Base-by-base conservation (phyloP, 1,140 invertebrate genomes). In the Sitophilus oryzae region DNA sequence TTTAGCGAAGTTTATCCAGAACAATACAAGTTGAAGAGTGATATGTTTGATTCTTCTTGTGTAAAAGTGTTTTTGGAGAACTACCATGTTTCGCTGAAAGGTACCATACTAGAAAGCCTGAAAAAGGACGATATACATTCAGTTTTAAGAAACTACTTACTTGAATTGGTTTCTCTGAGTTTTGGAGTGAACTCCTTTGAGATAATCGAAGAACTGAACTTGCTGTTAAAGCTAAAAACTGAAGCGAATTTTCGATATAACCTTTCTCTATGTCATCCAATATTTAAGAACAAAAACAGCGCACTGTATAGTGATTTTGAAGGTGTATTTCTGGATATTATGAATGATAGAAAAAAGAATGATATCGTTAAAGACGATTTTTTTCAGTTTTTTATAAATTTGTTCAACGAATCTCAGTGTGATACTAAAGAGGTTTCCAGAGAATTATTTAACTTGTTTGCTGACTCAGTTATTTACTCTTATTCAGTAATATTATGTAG, bases 21-120 rank as follows among this genome's bases (percentile, higher is more conserved):
- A n/a, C 22, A 56, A 22, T 37, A 38, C 14, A 42, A 25, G 10
- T 5, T 36, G 16, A 45, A 48, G 14, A 11, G 20, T 22, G 23
- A 18, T 15, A 40, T 56, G 23, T 41, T 59, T 50, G 58, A 60
- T 18, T 52, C 55, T 5, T 50, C 59, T 52, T 61, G 57, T 44
- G 60, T 65, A 23, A 9, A 56, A 10, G 61, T 59, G 9, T 58
- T 59, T 22, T 3, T 59, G 9, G 1, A 52, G n/a, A 52, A 41
- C 19, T 55, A 38, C n/a, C 34, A 49, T 16, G 25, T 21, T 9
- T 43, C 23, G 47, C 18, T 56, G 4, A 48, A 42, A 22, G n/a
- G 11, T 3, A 18, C 19, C 3, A 23, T 48, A 9, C 16, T 37
- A 11, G 16, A 47, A 30, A 47, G 35, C 2, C n/a, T 62, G 3